These are phyloP conservation scores for Zygothrica quintamaculata DNA, from an alignment of 2,888 invertebrate genomes.

Conservation along the genomic window DNA sequence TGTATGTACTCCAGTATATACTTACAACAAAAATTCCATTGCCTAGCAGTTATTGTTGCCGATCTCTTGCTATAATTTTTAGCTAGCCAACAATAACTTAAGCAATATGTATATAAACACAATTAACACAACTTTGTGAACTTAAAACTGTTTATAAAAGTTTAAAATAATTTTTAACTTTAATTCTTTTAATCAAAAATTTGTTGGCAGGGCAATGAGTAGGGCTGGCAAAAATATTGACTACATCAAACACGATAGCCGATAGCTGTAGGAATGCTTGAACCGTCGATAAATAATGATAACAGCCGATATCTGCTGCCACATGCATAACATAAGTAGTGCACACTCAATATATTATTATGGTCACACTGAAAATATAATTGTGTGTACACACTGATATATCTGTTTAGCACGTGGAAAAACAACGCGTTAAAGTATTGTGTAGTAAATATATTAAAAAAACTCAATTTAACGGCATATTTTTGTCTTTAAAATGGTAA, in stretches of 20 bases:
- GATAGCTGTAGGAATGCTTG: background rate
- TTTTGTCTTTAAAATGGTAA: slow-evolving; percentile 74
- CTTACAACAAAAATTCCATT: slow-evolving; percentile 85
- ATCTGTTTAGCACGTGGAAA: slow-evolving; percentile 58
- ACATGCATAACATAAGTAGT: slow-evolving; percentile 3
- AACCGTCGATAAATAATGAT: slow-evolving; percentile 3
- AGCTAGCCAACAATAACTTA: slow-evolving; percentile 11
- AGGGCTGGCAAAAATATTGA: slow-evolving; percentile 46
- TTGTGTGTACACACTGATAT: slow-evolving; percentile 44
- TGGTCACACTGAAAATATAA: slow-evolving; percentile 10
- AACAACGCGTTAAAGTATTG: slow-evolving; percentile 34
- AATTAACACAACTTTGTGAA: slow-evolving; percentile 5
- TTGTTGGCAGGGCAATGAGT: slow-evolving; percentile 49
- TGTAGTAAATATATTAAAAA: slow-evolving; percentile 39
- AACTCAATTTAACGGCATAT: slow-evolving; percentile 52
- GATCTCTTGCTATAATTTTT: slow-evolving; percentile 31
- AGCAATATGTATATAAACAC: slow-evolving; percentile 7
- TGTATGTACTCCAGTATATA: slow-evolving; percentile 47
- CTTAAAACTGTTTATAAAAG: background rate
- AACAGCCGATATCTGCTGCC: slow-evolving; percentile 31
- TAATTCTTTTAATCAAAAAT: slow-evolving; percentile 40
- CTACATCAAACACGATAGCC: slow-evolving; percentile 22
- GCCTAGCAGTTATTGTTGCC: slow-evolving; percentile 63
- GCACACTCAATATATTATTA: background rate
- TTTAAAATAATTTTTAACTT: slow-evolving; percentile 14